Conservation (phyloP, 2,888 invertebrate species). For the Diachrysia chrysitis region DNA sequence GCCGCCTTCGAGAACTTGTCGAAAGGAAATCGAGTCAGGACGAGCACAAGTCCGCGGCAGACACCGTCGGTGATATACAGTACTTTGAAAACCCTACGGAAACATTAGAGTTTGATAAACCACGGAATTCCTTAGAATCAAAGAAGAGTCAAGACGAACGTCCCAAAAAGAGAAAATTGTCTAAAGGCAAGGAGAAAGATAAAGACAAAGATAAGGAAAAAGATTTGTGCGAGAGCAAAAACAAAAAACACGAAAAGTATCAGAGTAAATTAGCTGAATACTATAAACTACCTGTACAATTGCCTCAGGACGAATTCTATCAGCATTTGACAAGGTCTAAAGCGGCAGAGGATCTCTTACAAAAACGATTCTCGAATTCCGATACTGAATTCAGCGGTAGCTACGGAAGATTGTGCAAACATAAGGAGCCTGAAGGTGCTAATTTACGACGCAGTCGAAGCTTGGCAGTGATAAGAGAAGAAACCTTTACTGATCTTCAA, state of each 20-base stretch:
- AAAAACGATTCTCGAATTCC: constrained; percentile 84
- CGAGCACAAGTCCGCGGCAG: constrained; percentile 85
- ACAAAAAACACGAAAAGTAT: constrained; percentile 85
- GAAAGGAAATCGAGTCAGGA: constrained; percentile 88
- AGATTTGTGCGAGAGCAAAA: constrained; percentile 77
- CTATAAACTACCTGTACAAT: constrained; percentile 83
- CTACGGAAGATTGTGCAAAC: constrained; percentile 86
- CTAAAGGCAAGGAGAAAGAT: constrained; percentile 80
- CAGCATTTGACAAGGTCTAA: constrained; percentile 85
- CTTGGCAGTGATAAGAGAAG: constrained; percentile 93
- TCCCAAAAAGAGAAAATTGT: constrained; percentile 83
- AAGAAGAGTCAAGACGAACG: constrained; percentile 83
- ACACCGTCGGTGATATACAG: constrained; percentile 85
- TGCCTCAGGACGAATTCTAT: constrained; percentile 87
- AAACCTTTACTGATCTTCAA: constrained; percentile 92
- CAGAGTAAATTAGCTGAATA: constrained; percentile 87
- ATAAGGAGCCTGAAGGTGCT: constrained; percentile 85
- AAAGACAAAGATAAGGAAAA: constrained; percentile 79
- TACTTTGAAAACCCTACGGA: constrained; percentile 88
- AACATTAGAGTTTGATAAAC: constrained; percentile 85
- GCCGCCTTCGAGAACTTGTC: constrained; percentile 87
- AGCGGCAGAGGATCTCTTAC: constrained; percentile 83
- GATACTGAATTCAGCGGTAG: constrained; percentile 85
- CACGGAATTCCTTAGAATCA: constrained; percentile 80
- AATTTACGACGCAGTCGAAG: constrained; percentile 92